Evolutionary conservation across 2,888 invertebrate species (phyloP), one percentile per base, ranked within the genome.

Genomic region (Blastobasis adustella): DNA sequence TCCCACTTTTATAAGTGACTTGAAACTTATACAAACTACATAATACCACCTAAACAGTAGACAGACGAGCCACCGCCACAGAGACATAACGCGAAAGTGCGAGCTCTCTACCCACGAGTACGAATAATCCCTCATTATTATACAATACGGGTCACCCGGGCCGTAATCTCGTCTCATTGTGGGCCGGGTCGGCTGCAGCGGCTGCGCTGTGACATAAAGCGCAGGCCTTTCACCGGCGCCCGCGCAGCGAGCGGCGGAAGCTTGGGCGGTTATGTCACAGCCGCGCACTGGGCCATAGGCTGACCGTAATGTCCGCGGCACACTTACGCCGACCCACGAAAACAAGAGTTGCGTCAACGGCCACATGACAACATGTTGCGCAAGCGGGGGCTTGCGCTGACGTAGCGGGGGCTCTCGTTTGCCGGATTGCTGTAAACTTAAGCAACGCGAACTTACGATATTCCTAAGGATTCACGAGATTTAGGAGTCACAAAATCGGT

Each of bases 271-370:
- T 87, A 86, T 83, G 82, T 86, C 85, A 87, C 63, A 58, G 71
- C 59, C 54, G 66, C 73, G 67, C 73, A 82, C 72, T 85, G 80
- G 85, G 85, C 77, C 86, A 86, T 76, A 79, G 73, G 71, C 74
- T 82, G 84, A 83, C 84, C 85, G 85, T 74, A 79, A 84, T 85
- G 76, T 69, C 70, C 62, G 69, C 80, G 86, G 74, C 86, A 86
- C 75, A 86, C 84, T 88, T 87, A 82, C 77, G 7, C 74, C 82
- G 82, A 81, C 79, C 80, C 76, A 80, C 79, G 81, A 83, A 84
- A 84, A 83, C 82, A 83, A 76, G 69, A 69, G 73, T 85, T 83
- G 82, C 85, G 82, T 82, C 84, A 83, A 76, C 73, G 58, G 59
- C 68, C 69, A 67, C 73, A 79, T 76, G 74, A 78, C 77, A 79